phyloP scores from a whole-genome alignment of 2,888 invertebrate species.

The Melinopterus prodromus region DNA sequence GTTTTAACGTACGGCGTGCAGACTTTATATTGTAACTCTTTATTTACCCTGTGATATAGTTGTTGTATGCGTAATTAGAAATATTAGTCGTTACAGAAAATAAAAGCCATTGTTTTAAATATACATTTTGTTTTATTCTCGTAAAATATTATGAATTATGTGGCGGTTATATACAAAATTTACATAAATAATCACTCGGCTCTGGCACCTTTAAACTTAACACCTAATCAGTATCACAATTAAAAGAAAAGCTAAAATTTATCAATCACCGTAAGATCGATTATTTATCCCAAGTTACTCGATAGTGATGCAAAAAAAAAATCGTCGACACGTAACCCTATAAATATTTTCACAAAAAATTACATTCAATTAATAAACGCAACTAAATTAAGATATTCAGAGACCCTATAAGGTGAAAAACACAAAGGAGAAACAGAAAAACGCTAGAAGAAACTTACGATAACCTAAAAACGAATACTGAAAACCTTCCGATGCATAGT shows the following conservation, averaged over 20 bases:
- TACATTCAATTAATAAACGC: background rate
- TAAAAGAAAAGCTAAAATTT: background rate
- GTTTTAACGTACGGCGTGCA: too few relatives aligned
- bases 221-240: background rate
- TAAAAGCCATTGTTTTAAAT: background rate
- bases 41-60: conserved; percentile 6
- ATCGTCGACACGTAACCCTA: background rate
- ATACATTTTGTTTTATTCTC: background rate
- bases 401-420: background rate
- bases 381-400: background rate
- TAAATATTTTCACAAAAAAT: background rate
- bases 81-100: background rate
- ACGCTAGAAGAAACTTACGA: background rate
- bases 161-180: background rate
- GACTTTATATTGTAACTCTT: conserved; percentile 5
- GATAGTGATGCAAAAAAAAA: background rate
- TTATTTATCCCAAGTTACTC: background rate
- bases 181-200: background rate
- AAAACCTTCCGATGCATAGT: background rate
- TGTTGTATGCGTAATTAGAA: background rate
- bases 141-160: background rate
- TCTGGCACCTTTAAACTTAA: background rate
- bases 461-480: background rate
- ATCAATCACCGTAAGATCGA: background rate
- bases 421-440: too few relatives aligned